Percentiles rank a stretch among this genome's conserved stretches.
phyloP scores from a whole-genome alignment of 2,113 vertebrate genomes.

The Semnornis frantzii region DNA sequence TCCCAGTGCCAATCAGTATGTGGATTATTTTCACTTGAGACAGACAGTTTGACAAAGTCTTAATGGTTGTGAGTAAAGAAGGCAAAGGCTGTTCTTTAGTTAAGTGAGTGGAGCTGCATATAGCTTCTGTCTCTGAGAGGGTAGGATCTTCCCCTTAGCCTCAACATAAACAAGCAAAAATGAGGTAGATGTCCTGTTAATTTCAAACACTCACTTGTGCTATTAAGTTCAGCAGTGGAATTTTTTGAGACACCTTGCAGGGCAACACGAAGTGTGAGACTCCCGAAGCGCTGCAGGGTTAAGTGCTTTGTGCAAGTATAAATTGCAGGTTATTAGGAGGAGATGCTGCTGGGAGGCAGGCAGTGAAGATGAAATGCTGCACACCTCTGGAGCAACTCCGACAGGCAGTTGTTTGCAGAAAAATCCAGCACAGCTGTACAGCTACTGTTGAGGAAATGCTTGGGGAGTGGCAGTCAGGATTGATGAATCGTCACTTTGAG shows the following conservation, averaged over 20 bases:
- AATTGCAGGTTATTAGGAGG: neutral
- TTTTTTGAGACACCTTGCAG: neutral
- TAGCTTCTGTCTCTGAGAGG: neutral
- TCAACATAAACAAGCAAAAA: neutral
- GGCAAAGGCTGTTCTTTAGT: neutral
- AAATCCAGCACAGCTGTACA: accelerated
- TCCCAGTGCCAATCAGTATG: neutral
- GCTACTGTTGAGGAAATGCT: accelerated
- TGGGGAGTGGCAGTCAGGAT: neutral
- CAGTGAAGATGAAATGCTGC: accelerated
- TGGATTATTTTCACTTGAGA: constrained; percentile 22
- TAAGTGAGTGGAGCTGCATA: neutral
- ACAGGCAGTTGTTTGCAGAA: accelerated
- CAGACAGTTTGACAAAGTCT: constrained; percentile 25
- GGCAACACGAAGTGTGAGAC: neutral
- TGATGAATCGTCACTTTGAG: neutral
- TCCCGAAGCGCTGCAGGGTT: neutral
- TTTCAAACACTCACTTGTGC: neutral
- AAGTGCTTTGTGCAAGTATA: neutral
- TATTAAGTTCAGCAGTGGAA: accelerated
- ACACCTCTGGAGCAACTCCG: accelerated
- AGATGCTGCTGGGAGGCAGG: neutral
- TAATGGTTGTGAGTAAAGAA: neutral
- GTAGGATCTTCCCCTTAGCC: neutral
- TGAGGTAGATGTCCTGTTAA: neutral